Conservation (phyloP, 1,140 invertebrate genomes). For the Glossosoma conforme region DNA sequence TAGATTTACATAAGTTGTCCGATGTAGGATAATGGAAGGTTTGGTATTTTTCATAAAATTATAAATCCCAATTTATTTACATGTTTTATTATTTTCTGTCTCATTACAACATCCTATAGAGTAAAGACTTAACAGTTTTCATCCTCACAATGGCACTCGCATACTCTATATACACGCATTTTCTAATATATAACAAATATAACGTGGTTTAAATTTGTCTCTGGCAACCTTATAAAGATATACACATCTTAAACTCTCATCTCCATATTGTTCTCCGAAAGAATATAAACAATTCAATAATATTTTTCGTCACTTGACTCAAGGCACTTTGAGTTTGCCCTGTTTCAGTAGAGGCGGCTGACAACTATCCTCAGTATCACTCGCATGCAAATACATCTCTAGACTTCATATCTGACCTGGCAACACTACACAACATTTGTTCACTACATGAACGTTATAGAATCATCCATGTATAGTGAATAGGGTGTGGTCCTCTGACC, state of each 20-base stretch:
- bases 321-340: conserved; percentile 30
- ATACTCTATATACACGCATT: conserved; percentile 9
- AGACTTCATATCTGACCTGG: too few relatives aligned
- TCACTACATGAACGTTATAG: too few relatives aligned
- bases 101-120: conserved; percentile 18
- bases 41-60: too few relatives aligned
- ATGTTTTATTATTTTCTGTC: conserved; percentile 25
- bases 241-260: conserved; percentile 8
- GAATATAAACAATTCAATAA: conserved; percentile 17
- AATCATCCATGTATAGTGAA: too few relatives aligned
- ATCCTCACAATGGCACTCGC: conserved; percentile 26
- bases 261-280: neutral
- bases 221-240: conserved; percentile 11
- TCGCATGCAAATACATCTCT: too few relatives aligned
- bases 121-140: conserved; percentile 16
- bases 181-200: conserved; percentile 15
- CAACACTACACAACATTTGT: too few relatives aligned
- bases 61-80: too few relatives aligned
- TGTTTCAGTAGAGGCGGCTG: conserved; percentile 18
- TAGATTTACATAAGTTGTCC: too few relatives aligned
- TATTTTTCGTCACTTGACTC: conserved; percentile 16
- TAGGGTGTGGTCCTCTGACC: too few relatives aligned
- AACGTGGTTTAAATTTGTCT: conserved; percentile 3
- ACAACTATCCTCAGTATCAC: too few relatives aligned
- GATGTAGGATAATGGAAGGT: too few relatives aligned